phyloP scores from a whole-genome alignment of 2,888 invertebrate genomes.

The Serripes groenlandicus region DNA sequence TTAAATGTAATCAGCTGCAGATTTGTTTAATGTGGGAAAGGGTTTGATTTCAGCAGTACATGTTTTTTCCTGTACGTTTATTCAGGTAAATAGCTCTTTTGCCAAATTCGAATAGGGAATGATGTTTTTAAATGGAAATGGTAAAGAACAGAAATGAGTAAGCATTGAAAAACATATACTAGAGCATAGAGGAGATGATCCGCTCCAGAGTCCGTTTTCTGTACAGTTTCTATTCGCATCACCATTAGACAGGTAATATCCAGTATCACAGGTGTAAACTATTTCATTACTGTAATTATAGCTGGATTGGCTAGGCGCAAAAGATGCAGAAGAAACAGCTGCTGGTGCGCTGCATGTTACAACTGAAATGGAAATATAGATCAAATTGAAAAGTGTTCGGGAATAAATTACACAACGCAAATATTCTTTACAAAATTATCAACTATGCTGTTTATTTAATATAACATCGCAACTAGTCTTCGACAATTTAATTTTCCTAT shows the following conservation, averaged over 20 bases:
- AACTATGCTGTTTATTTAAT: neutral
- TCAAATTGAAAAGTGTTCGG: neutral
- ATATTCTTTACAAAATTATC: too few species aligned
- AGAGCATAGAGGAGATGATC: slow-evolving; percentile 35
- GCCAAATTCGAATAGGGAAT: too few species aligned
- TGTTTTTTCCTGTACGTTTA: too few species aligned
- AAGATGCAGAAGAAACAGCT: slow-evolving; percentile 8
- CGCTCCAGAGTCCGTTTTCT: slow-evolving; percentile 46
- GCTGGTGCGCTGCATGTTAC: slow-evolving; percentile 42
- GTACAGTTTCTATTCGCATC: slow-evolving; percentile 35
- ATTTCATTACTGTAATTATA: slow-evolving; percentile 34
- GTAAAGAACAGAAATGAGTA: too few species aligned
- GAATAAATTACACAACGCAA: too few species aligned
- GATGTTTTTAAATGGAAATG: too few species aligned
- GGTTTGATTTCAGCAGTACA: too few species aligned
- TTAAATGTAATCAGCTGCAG: too few species aligned
- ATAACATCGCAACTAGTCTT: neutral
- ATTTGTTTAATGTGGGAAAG: too few species aligned
- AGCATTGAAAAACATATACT: slow-evolving; percentile 35
- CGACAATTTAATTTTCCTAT: too few species aligned
- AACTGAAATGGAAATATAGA: slow-evolving; percentile 28
- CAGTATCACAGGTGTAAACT: slow-evolving; percentile 49
- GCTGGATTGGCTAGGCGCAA: slow-evolving; percentile 1
- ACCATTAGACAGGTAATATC: slow-evolving; percentile 42
- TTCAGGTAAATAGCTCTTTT: too few species aligned